phyloP scores from a whole-genome alignment of 2,888 invertebrate genomes.

The Homarus gammarus region DNA sequence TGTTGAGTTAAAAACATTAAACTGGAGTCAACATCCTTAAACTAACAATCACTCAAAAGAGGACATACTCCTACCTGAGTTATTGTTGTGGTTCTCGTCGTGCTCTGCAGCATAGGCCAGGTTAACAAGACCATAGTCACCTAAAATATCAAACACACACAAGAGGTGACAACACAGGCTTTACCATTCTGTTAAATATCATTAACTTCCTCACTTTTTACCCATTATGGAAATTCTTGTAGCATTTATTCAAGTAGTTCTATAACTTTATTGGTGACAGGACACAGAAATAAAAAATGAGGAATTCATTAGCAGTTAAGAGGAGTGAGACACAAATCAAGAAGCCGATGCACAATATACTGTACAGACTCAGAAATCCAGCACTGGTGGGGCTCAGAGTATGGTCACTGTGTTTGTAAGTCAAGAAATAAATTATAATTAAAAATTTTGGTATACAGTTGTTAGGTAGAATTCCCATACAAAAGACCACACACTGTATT shows the following conservation, averaged over 20 bases:
- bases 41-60: no score
- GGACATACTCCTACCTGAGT: conserved; percentile 49
- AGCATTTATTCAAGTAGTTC: no score
- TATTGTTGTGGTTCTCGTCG: conserved; percentile 60
- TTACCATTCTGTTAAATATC: not conserved
- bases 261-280: no score
- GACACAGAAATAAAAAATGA: not conserved
- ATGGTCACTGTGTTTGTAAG: no score
- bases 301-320: not conserved
- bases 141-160: conserved; percentile 44
- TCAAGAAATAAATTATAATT: no score
- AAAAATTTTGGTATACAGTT: no score
- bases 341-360: not conserved
- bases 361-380: no score
- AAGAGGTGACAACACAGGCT: not conserved
- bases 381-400: no score
- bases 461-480: no score
- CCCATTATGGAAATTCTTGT: not conserved
- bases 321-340: not conserved
- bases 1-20: no score
- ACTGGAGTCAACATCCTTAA: no score
- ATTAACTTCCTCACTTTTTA: not conserved
- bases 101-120: conserved; percentile 66
- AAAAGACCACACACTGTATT: no score
- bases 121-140: conserved; percentile 65